These are phyloP conservation scores for Vanessa cardui DNA, from an alignment of 2,888 invertebrate genomes.

Conservation along the genomic window DNA sequence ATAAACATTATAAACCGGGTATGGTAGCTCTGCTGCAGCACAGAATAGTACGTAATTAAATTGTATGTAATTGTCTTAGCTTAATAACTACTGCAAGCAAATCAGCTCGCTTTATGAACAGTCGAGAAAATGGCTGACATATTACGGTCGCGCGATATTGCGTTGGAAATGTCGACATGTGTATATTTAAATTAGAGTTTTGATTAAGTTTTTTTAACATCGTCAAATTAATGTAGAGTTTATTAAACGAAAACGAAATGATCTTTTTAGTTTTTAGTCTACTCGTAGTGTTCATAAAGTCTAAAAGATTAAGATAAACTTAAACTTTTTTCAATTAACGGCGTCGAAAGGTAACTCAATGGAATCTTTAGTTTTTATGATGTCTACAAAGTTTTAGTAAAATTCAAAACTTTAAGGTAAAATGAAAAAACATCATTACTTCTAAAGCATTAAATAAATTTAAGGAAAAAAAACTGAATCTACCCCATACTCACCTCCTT, in stretches of 20 bases:
- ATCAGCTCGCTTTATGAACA: slow-evolving; percentile 9
- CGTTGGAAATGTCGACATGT: not conserved
- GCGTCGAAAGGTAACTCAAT: slow-evolving; percentile 8
- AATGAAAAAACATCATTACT: not conserved
- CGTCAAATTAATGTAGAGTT: slow-evolving; percentile 4
- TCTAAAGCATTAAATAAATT: too few species aligned
- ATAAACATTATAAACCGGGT: not conserved
- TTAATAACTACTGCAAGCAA: slow-evolving; percentile 10
- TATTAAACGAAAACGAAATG: slow-evolving; percentile 1
- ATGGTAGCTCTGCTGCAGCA: not conserved
- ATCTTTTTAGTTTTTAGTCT: slow-evolving; percentile 14
- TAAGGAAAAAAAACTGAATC: too few species aligned
- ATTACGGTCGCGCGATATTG: not conserved
- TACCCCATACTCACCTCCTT: too few species aligned
- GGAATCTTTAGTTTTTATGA: slow-evolving; percentile 17
- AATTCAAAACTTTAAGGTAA: not conserved
- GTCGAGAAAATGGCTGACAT: slow-evolving; percentile 5
- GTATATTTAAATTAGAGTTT: not conserved
- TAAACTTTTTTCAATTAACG: slow-evolving; percentile 24
- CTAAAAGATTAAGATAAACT: slow-evolving; percentile 21
- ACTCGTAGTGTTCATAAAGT: slow-evolving; percentile 10
- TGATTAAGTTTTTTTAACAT: not conserved
- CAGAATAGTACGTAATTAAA: not conserved
- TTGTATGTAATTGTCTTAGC: slow-evolving; percentile 3
- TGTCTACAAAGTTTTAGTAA: slow-evolving; percentile 15